A percentile compares a stretch with the other conserved stretches of the same genome.
Evolutionary conservation across 2,113 vertebrate genomes (phyloP).

Genomic region (Halcyon malimbica): DNA sequence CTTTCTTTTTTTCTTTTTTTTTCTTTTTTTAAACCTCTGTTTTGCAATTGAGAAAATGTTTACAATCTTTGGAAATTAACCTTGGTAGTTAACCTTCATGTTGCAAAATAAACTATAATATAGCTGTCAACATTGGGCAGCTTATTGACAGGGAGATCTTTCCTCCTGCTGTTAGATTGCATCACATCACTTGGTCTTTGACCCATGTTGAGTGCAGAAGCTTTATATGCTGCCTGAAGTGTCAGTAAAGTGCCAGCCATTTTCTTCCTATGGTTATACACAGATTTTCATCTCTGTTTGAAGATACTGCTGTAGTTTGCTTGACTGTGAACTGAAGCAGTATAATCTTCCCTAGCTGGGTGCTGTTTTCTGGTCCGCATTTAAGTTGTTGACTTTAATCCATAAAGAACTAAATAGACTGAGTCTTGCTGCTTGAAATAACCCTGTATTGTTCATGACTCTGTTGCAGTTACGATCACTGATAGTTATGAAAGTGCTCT

Average conservation of each 20-base stretch:
- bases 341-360: background rate
- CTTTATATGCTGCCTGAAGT: constrained; percentile 22
- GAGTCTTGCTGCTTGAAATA: background rate
- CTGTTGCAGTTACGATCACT: background rate
- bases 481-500: background rate
- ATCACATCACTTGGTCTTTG: constrained; percentile 43
- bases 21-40: background rate
- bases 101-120: constrained; percentile 41
- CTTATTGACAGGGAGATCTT: constrained; percentile 27
- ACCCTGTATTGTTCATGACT: background rate
- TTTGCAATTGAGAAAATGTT: constrained; percentile 62
- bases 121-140: background rate
- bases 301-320: background rate
- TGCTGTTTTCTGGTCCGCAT: background rate
- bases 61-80: constrained; percentile 35
- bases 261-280: background rate
- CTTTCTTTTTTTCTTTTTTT: background rate
- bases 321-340: background rate
- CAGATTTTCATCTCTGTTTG: background rate
- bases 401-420: background rate
- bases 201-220: background rate
- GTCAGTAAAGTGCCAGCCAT: constrained; percentile 36
- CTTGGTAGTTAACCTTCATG: constrained; percentile 24
- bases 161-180: background rate
- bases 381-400: background rate